Evolutionary conservation across 2,113 vertebrate species (phyloP).

Genomic region (Peucedramus taeniatus): DNA sequence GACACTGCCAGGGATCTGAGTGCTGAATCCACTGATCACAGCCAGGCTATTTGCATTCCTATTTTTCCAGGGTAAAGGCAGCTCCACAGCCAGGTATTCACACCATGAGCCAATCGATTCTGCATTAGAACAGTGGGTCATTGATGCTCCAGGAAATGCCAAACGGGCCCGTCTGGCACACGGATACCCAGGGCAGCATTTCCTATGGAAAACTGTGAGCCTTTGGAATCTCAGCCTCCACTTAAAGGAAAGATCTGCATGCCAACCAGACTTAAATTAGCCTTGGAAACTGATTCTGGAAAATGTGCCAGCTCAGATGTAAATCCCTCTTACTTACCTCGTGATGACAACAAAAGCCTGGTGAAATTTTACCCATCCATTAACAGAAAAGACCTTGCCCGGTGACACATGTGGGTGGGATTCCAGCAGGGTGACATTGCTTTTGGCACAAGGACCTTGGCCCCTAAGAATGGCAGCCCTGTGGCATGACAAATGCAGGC

Average conservation of each 20-base stretch:
- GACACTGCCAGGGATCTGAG: background rate
- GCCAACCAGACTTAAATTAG: slow-evolving; percentile 22
- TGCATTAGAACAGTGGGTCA: background rate
- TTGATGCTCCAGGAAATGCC: background rate
- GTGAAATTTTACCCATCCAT: slow-evolving; percentile 37
- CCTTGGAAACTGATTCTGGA: slow-evolving; percentile 29
- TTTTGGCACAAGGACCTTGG: background rate
- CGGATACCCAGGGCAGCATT: background rate
- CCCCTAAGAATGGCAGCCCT: slow-evolving; percentile 4
- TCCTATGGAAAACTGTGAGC: slow-evolving; percentile 57
- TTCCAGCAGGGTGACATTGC: slow-evolving; percentile 43
- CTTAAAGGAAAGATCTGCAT: slow-evolving; percentile 26
- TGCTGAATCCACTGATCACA: background rate
- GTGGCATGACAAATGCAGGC: background rate
- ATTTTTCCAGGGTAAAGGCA: background rate
- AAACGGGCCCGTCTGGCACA: background rate
- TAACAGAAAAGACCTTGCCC: slow-evolving; percentile 21
- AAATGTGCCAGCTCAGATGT: slow-evolving; percentile 50
- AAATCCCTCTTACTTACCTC: slow-evolving; percentile 16
- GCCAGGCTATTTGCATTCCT: background rate
- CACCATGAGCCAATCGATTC: background rate
- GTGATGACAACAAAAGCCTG: slow-evolving; percentile 43
- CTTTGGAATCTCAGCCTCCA: slow-evolving; percentile 1
- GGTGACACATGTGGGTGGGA: background rate
- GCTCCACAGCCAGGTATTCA: background rate